Conservation (phyloP, 1,140 invertebrate genomes). For the Eriosoma lanigerum region DNA sequence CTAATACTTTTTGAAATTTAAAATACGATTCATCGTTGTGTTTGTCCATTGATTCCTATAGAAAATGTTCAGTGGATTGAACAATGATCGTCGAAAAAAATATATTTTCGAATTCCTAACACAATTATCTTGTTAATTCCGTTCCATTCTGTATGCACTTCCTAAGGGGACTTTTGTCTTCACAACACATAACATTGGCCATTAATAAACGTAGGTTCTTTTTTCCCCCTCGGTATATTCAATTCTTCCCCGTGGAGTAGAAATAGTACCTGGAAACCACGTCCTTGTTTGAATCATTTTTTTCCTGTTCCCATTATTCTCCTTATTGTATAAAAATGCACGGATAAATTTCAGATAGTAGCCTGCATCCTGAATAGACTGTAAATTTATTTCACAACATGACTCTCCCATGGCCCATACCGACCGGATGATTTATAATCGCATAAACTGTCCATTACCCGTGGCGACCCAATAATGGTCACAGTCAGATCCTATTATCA, state of each 20-base stretch:
- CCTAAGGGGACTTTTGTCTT: slow-evolving; percentile 27
- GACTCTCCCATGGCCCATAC: slow-evolving; percentile 4
- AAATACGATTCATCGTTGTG: slow-evolving; percentile 23
- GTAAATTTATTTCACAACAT: slow-evolving; percentile 44
- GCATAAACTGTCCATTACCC: slow-evolving; percentile 38
- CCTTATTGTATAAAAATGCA: slow-evolving; percentile 1
- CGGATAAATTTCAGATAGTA: background rate
- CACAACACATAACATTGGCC: slow-evolving; percentile 12
- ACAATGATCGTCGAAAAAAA: slow-evolving; percentile 6
- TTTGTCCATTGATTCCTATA: slow-evolving; percentile 24
- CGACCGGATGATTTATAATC: slow-evolving; percentile 44
- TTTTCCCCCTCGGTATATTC: background rate
- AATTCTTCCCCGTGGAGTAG: background rate
- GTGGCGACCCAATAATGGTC: background rate
- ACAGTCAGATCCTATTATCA: background rate
- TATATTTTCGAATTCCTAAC: slow-evolving; percentile 22
- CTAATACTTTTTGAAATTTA: slow-evolving; percentile 24
- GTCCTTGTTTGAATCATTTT: slow-evolving; percentile 34
- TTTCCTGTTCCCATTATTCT: slow-evolving; percentile 43
- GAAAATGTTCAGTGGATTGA: slow-evolving; percentile 20
- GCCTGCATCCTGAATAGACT: slow-evolving; percentile 23
- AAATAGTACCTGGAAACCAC: slow-evolving; percentile 6
- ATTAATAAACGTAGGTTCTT: slow-evolving; percentile 2
- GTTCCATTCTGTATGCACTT: background rate
- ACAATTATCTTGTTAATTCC: slow-evolving; percentile 35